phyloP scores from a whole-genome alignment of 1,140 invertebrate genomes.

The Caerostris darwini region DNA sequence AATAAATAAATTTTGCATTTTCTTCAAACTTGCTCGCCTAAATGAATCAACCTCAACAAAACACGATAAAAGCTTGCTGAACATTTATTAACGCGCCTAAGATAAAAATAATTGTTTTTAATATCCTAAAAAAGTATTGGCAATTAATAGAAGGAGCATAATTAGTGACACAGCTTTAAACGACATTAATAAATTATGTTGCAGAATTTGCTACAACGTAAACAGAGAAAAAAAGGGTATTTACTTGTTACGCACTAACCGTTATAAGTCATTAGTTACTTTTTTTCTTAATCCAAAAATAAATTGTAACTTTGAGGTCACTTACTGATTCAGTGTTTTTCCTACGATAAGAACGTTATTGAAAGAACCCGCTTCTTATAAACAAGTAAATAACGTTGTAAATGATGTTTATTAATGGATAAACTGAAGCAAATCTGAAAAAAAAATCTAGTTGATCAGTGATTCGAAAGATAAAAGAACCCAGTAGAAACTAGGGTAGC shows the following conservation, averaged over 20 bases:
- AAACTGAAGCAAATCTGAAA: no score
- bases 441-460: no score
- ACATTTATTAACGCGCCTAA: constrained; percentile 33
- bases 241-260: constrained; percentile 29
- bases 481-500: no score
- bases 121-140: constrained; percentile 1
- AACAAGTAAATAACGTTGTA: constrained; percentile 8
- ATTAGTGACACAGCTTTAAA: constrained; percentile 37
- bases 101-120: constrained; percentile 35
- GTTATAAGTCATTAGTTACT: constrained; percentile 8
- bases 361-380: not conserved
- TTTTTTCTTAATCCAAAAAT: constrained; percentile 1
- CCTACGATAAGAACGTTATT: not conserved
- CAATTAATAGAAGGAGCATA: not conserved
- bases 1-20: not conserved
- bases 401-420: not conserved
- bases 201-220: not conserved
- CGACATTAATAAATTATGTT: constrained; percentile 50
- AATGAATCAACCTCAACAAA: not conserved
- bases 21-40: not conserved
- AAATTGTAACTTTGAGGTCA: not conserved
- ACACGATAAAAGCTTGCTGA: constrained; percentile 5
- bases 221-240: not conserved
- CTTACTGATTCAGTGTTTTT: not conserved
- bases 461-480: no score